Conservation (phyloP, 2,888 invertebrate genomes). For the Tenthredo scrophulariae region DNA sequence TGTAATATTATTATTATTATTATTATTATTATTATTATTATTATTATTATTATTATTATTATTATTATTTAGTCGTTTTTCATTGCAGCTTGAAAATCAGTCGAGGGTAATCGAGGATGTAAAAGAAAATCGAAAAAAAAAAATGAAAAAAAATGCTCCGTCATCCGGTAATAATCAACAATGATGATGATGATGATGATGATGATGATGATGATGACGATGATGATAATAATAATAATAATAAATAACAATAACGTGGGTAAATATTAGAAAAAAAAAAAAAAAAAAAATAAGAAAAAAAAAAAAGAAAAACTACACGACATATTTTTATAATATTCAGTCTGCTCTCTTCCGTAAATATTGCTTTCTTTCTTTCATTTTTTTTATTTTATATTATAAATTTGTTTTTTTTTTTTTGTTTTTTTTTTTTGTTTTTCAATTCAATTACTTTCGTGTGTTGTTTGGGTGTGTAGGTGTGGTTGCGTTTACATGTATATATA, state of each 20-base stretch:
- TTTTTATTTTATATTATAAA: not conserved
- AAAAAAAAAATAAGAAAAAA: not conserved
- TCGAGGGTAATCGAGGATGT: not conserved
- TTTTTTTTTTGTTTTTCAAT: not conserved
- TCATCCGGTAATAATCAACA: too few species aligned
- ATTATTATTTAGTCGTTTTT: not conserved
- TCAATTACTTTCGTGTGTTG: not conserved
- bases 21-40: not conserved
- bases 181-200: too few species aligned
- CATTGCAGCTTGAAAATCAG: not conserved
- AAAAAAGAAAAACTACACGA: not conserved
- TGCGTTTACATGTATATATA: too few species aligned
- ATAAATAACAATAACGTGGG: too few species aligned
- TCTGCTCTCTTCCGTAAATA: conserved; percentile 31
- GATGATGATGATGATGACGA: too few species aligned
- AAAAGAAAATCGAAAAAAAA: too few species aligned
- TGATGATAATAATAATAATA: too few species aligned
- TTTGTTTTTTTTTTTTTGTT: not conserved
- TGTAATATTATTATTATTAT: not conserved
- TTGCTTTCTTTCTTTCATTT: conserved; percentile 14
- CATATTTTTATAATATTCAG: conserved; percentile 42
- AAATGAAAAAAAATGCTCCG: too few species aligned
- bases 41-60: not conserved
- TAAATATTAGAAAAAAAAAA: not conserved
- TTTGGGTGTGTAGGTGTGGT: too few species aligned